Evolutionary conservation across 2,797 vertebrate genomes (phyloP).

Genomic region (Xenops minutus): DNA sequence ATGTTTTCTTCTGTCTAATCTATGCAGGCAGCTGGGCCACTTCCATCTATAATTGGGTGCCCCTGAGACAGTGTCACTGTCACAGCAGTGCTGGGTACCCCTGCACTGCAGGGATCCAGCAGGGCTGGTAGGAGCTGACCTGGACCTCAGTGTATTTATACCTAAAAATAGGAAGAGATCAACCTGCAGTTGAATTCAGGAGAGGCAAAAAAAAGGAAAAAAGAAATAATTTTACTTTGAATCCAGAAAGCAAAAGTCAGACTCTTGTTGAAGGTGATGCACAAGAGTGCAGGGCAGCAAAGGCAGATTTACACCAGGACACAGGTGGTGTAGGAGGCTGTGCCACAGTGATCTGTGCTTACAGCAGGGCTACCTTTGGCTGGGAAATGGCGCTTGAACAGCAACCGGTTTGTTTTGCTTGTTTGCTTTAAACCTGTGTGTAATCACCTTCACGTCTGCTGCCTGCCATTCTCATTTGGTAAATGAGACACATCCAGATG

Average conservation of each 20-base stretch:
- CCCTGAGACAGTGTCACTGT: background rate
- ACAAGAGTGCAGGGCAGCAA: background rate
- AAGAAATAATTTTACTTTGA: background rate
- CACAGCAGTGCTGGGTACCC: background rate
- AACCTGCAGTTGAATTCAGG: background rate
- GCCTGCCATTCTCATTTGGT: slow-evolving; percentile 2
- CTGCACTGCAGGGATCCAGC: background rate
- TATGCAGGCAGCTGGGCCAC: slow-evolving; percentile 30
- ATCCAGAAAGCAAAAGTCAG: background rate
- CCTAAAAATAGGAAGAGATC: background rate
- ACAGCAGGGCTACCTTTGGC: background rate
- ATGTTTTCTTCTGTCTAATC: slow-evolving; percentile 29
- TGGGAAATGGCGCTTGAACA: background rate
- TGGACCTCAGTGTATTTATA: background rate
- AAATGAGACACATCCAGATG: slow-evolving; percentile 46
- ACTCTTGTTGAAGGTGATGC: background rate
- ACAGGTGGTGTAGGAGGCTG: background rate
- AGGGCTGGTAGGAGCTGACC: background rate
- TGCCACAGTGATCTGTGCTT: background rate
- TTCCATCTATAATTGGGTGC: background rate
- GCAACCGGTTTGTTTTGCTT: background rate
- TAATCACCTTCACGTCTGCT: background rate
- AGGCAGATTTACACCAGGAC: background rate
- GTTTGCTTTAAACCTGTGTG: background rate
- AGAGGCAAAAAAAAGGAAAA: background rate